phyloP scores from a whole-genome alignment of 2,113 vertebrate species.

The mouse (Mus musculus) region DNA sequence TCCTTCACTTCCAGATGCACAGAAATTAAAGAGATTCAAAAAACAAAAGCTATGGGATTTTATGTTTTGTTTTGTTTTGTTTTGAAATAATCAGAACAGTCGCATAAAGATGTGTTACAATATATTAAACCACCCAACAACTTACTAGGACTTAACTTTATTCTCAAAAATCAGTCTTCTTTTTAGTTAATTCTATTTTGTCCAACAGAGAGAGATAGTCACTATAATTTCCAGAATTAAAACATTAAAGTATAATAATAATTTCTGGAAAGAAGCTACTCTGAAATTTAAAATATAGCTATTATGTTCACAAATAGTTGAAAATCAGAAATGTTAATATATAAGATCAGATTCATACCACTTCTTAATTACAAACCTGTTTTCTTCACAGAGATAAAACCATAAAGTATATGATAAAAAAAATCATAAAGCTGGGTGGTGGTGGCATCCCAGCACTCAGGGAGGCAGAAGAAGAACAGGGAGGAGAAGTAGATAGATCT shows the following conservation, averaged over 20 bases:
- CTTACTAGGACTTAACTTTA: constrained; percentile 17
- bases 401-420: constrained; percentile 22
- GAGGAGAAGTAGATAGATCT: too few relatives aligned
- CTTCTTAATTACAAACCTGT: neutral
- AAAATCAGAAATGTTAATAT: neutral
- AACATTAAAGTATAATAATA: neutral
- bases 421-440: neutral
- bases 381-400: constrained; percentile 15
- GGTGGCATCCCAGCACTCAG: neutral
- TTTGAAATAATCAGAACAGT: neutral
- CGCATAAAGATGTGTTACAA: neutral
- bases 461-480: too few relatives aligned
- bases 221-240: neutral
- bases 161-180: neutral
- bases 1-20: neutral
- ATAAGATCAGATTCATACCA: neutral
- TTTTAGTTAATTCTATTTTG: constrained; percentile 30
- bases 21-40: neutral
- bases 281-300: neutral
- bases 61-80: neutral
- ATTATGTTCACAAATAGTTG: neutral
- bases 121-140: constrained; percentile 1
- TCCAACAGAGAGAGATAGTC: neutral
- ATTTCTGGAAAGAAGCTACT: neutral
- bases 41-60: neutral